Conservation (phyloP, 2,113 vertebrate species). For the Mirza zaza region DNA sequence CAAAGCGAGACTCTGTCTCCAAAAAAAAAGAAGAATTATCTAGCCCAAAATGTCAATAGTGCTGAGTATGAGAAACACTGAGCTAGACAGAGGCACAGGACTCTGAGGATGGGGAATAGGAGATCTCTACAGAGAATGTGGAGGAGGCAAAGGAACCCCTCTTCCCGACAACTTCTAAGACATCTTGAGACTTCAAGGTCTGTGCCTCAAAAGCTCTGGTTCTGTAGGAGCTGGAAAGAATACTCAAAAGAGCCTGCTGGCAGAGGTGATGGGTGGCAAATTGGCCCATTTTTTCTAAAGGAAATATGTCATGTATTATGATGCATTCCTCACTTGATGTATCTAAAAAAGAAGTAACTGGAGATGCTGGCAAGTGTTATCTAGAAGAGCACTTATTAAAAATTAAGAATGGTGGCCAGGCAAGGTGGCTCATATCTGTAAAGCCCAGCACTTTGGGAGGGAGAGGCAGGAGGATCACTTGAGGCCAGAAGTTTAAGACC, state of each 20-base stretch:
- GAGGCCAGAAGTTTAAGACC: too few species aligned
- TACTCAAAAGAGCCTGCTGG: not conserved
- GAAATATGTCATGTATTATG: not conserved
- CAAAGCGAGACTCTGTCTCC: too few species aligned
- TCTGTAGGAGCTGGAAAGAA: not conserved
- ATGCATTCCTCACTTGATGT: not conserved
- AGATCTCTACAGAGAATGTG: not conserved
- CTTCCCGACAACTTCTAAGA: not conserved
- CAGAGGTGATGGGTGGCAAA: not conserved
- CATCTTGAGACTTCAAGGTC: not conserved
- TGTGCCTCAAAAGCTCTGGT: not conserved
- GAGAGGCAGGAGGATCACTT: too few species aligned
- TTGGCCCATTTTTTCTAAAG: not conserved
- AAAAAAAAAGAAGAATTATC: not conserved
- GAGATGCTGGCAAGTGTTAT: not conserved
- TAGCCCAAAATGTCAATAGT: not conserved
- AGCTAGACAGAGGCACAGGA: not conserved
- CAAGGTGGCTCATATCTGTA: too few species aligned
- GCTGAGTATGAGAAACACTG: not conserved
- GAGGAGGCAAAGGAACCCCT: not conserved
- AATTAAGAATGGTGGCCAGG: not conserved
- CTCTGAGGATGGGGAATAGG: not conserved
- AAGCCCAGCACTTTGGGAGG: too few species aligned
- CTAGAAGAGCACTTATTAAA: not conserved
- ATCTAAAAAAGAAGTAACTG: slow-evolving; percentile 18